Conservation (phyloP, 2,888 invertebrate genomes). For the Drosophila aldrichi region DNA sequence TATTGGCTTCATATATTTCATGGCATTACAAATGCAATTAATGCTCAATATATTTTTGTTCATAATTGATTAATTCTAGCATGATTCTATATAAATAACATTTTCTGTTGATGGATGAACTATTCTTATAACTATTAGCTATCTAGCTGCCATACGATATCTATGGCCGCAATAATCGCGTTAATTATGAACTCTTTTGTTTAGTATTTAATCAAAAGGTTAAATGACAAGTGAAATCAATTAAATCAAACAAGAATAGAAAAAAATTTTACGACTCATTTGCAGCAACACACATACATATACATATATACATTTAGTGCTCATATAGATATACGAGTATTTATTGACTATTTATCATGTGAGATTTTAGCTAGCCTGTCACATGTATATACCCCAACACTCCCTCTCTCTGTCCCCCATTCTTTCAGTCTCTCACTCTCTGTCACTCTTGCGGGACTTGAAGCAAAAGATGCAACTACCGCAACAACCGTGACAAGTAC, state of each 20-base stretch:
- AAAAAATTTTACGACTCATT: slow-evolving; percentile 56
- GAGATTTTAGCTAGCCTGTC: slow-evolving; percentile 31
- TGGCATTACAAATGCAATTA: slow-evolving; percentile 22
- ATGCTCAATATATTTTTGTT: slow-evolving; percentile 37
- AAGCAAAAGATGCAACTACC: slow-evolving; percentile 78
- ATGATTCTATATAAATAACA: slow-evolving; percentile 28
- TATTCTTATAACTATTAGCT: background rate
- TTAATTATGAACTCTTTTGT: slow-evolving; percentile 32
- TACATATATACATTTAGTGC: background rate
- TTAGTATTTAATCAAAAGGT: slow-evolving; percentile 37
- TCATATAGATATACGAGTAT: slow-evolving; percentile 22
- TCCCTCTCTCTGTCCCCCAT: background rate
- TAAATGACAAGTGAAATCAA: slow-evolving; percentile 63
- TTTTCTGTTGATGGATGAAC: slow-evolving; percentile 32
- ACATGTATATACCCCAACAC: slow-evolving; percentile 2
- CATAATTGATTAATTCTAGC: slow-evolving; percentile 38
- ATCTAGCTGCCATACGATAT: slow-evolving; percentile 12
- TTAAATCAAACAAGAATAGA: slow-evolving; percentile 22
- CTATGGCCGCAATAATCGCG: slow-evolving; percentile 25
- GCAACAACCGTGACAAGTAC: slow-evolving; percentile 81
- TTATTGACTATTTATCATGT: slow-evolving; percentile 44
- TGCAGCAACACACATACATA: slow-evolving; percentile 19
- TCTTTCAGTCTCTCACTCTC: background rate
- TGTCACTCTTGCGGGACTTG: slow-evolving; percentile 13
- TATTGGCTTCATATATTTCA: background rate